Conservation (phyloP, 2,888 invertebrate species). For the Pyrocoelia pectoralis region DNA sequence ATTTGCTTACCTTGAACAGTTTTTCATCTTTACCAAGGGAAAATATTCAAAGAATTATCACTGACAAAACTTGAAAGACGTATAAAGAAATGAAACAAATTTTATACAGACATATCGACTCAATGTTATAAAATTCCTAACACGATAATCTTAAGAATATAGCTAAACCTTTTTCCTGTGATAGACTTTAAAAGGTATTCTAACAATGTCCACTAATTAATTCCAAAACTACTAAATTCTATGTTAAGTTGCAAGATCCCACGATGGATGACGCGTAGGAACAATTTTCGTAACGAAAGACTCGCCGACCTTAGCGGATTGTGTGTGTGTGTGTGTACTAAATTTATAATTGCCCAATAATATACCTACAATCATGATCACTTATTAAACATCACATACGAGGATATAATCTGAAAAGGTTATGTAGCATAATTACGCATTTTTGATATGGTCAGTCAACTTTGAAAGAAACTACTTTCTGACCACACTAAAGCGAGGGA, state of each 20-base stretch:
- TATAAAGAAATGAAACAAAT: too few species aligned
- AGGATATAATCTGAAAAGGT: neutral
- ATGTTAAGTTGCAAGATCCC: neutral
- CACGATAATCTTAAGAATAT: too few species aligned
- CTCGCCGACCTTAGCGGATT: neutral
- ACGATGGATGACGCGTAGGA: neutral
- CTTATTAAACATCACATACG: neutral
- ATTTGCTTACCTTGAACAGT: too few species aligned
- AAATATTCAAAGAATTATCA: too few species aligned
- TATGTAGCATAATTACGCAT: slow-evolving; percentile 1
- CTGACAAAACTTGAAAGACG: too few species aligned
- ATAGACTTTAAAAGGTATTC: neutral
- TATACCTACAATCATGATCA: neutral
- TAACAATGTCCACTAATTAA: slow-evolving; percentile 1
- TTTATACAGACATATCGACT: too few species aligned
- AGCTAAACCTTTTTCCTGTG: too few species aligned
- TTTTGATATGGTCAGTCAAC: slow-evolving; percentile 1
- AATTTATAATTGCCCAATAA: neutral
- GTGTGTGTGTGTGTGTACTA: neutral
- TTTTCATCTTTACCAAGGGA: too few species aligned
- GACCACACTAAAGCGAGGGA: neutral
- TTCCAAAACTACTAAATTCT: neutral
- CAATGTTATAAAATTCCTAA: too few species aligned
- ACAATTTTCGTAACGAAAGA: neutral
- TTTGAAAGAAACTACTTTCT: neutral